These are phyloP conservation scores for Gallinago jamesoni DNA, from an alignment of 2,113 vertebrate genomes.

Conservation along the genomic window DNA sequence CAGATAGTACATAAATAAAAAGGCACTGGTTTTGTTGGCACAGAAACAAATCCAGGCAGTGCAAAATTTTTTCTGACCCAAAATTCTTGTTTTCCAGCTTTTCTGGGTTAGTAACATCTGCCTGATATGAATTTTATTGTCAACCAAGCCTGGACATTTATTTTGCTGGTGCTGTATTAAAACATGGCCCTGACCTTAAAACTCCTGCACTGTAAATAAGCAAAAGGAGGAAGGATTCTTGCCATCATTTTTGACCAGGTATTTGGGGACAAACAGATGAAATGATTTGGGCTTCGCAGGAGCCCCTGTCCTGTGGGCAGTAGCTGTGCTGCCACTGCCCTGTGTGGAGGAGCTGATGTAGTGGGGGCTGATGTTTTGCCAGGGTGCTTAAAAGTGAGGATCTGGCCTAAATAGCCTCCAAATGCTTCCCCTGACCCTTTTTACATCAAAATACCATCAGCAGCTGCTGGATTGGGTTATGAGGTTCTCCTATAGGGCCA, in stretches of 20 bases:
- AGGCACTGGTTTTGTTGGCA: background rate
- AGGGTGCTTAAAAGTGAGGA: background rate
- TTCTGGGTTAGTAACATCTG: background rate
- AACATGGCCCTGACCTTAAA: background rate
- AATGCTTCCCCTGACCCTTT: background rate
- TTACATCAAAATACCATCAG: background rate
- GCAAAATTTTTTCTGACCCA: background rate
- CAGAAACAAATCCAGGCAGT: background rate
- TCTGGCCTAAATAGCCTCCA: background rate
- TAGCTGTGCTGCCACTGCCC: background rate
- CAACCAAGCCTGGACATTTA: background rate
- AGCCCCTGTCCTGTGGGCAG: fast-evolving
- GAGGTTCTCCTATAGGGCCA: background rate
- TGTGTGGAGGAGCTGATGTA: background rate
- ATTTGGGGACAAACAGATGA: background rate
- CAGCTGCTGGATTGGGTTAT: background rate
- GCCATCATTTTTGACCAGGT: background rate
- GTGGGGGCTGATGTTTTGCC: background rate
- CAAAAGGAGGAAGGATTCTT: background rate
- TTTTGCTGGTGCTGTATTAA: background rate
- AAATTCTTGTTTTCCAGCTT: background rate
- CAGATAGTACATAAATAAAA: background rate
- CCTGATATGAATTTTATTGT: background rate
- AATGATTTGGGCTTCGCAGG: fast-evolving
- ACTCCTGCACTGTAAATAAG: background rate